A percentile compares a stretch with the other conserved stretches of the same genome.
Evolutionary conservation across 1,140 invertebrate species (phyloP).

Genomic region (Bombus superbus): DNA sequence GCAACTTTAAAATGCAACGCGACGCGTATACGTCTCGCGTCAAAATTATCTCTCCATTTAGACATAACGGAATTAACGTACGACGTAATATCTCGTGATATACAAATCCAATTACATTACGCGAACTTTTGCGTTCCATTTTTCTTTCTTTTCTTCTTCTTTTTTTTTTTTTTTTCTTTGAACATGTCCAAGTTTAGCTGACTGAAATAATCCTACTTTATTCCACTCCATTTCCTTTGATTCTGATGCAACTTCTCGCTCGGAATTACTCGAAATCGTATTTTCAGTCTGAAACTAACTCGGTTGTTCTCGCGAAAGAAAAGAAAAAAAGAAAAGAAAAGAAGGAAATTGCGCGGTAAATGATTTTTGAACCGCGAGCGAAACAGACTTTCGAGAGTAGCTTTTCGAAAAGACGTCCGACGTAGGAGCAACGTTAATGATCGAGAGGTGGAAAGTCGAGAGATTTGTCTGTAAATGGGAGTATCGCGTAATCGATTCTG

Average conservation of each 20-base stretch:
- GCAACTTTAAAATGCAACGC: no score
- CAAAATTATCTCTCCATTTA: no score
- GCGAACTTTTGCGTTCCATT: no score
- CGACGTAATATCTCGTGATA: no score
- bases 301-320: no score
- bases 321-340: no score
- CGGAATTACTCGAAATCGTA: background rate
- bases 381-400: background rate
- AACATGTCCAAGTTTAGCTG: background rate
- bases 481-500: slow-evolving; percentile 10
- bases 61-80: no score
- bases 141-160: background rate
- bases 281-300: background rate
- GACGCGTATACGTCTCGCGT: no score
- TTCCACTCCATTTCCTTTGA: background rate
- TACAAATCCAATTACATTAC: no score
- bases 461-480: background rate
- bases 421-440: background rate
- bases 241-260: background rate
- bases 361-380: background rate
- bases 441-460: slow-evolving; percentile 1
- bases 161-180: background rate
- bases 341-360: no score
- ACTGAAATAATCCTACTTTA: background rate
- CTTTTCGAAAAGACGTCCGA: background rate